A percentile compares a stretch with the other conserved stretches of the same genome.
Conservation (phyloP, 2,888 invertebrate genomes). For the Cerastis leucographa region DNA sequence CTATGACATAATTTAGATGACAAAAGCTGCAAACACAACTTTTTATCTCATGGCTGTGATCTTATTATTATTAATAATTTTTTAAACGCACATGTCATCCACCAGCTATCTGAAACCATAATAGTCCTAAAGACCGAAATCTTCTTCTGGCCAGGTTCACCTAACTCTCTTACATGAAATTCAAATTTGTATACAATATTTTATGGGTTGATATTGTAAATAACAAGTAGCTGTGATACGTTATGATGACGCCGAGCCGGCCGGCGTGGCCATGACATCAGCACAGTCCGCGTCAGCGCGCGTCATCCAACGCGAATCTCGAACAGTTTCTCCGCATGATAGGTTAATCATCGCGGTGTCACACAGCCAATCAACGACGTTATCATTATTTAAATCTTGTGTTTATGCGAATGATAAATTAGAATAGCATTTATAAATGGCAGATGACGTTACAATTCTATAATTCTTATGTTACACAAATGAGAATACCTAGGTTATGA, state of each 20-base stretch:
- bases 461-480: constrained; percentile 59
- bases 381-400: constrained; percentile 78
- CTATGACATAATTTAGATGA: constrained; percentile 44
- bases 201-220: constrained; percentile 48
- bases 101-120: neutral
- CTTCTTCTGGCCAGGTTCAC: neutral
- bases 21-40: neutral
- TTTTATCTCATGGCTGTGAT: neutral
- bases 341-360: constrained; percentile 82
- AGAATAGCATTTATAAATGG: constrained; percentile 68
- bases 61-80: neutral
- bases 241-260: constrained; percentile 76
- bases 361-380: constrained; percentile 79
- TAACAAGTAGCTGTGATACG: constrained; percentile 63
- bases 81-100: neutral
- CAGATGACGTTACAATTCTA: constrained; percentile 68
- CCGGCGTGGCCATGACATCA: constrained; percentile 86
- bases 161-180: neutral
- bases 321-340: constrained; percentile 75
- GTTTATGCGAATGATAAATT: constrained; percentile 72
- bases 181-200: constrained; percentile 13
- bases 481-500: constrained; percentile 43
- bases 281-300: constrained; percentile 80
- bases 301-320: constrained; percentile 84
- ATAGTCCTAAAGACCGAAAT: neutral